Evolutionary conservation across 2,797 vertebrate species (phyloP).

Genomic region (Linurgus olivaceus): DNA sequence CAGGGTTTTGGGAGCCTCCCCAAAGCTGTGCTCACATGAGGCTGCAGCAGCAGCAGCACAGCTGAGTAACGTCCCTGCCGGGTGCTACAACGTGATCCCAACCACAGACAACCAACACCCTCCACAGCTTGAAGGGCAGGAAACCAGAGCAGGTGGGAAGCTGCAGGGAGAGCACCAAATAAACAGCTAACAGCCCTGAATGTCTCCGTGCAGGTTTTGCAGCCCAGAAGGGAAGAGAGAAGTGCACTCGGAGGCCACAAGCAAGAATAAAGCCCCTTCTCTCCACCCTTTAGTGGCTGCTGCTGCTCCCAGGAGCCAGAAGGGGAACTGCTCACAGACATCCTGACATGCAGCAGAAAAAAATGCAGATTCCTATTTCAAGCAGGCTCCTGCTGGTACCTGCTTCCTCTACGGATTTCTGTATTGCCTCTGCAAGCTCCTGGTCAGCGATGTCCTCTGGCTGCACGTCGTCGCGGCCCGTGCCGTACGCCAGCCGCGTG

Average conservation of each 20-base stretch:
- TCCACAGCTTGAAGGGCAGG: background rate
- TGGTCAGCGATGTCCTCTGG: slow-evolving; percentile 92
- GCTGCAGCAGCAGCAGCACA: background rate
- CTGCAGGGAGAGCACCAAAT: background rate
- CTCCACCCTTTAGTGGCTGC: background rate
- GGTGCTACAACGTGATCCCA: rapidly evolving
- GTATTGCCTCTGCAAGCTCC: slow-evolving; percentile 94
- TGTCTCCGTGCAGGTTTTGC: background rate
- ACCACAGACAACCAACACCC: background rate
- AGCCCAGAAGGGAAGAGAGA: background rate
- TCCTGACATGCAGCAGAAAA: background rate
- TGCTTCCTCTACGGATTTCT: slow-evolving; percentile 95
- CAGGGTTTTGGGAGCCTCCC: background rate
- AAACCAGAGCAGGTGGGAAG: background rate
- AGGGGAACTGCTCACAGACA: background rate
- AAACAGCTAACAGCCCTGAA: background rate
- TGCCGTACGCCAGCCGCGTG: slow-evolving; percentile 89
- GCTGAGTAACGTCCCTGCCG: rapidly evolving
- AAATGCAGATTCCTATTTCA: background rate
- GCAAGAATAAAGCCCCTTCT: background rate
- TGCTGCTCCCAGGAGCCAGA: background rate
- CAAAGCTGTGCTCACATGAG: background rate
- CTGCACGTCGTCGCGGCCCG: slow-evolving; percentile 85
- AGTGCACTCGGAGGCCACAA: background rate
- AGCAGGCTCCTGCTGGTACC: slow-evolving; percentile 69